Evolutionary conservation across 2,888 invertebrate genomes (phyloP), one percentile per base, ranked within the genome.

Genomic region (Toxonevra muliebris): DNA sequence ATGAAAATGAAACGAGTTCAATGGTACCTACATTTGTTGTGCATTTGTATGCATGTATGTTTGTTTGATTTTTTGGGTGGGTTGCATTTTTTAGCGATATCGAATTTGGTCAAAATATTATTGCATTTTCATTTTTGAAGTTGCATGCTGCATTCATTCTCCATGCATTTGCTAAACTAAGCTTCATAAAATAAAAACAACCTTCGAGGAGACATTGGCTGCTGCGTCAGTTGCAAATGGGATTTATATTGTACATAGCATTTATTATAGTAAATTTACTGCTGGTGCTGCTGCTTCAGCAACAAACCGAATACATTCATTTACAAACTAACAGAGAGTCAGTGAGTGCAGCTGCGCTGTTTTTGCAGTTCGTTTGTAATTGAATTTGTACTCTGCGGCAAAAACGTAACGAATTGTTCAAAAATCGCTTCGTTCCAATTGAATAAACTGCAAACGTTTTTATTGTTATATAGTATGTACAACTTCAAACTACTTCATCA

Each of bases 361-460:
- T 30, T 30, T 30, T 30, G 30, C 30, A 30, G 3, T 30, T 4
- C 30, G 30, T 30, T 30, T 30, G 30, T 30, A 30, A 30, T 30
- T 30, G 30, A 30, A 30, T 30, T 60, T 12, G 53, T 48, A 53
- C 53, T 40, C 43, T 54, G 50, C 61, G 50, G 45, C 50, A 61
- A 76, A 30, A 79, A 78, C 79, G 78, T 75, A 78, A 78, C 80
- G 78, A 79, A 78, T 79, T 75, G 79, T 75, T 77, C 75, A 74
- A 77, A 81, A 81, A 81, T 82, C 81, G 78, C 71, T 81, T 81
- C 81, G 81, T 82, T 81, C 80, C 82, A 80, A 80, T 80, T 81
- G 82, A 82, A 78, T 82, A 80, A 76, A 71, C 52, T 41, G 53
- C 59, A 60, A 15, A 30, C 30, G 30, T 30, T 30, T 30, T 30